Base-by-base conservation (phyloP, 2,113 vertebrate species). In the Erinaceus europaeus region DNA sequence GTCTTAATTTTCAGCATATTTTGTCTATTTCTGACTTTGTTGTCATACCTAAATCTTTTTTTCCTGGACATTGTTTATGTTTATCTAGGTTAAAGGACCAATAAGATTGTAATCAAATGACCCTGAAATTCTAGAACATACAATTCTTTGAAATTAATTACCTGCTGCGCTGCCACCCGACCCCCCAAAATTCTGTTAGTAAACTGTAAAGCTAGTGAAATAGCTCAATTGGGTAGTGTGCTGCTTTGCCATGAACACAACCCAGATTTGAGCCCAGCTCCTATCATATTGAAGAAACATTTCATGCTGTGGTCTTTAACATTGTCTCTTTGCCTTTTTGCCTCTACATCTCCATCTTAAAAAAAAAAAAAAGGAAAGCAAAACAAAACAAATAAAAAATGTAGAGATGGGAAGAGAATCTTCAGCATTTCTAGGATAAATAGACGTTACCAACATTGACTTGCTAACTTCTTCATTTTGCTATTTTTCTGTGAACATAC, bases 1-100 rank as follows among this genome's bases (percentile, higher is more conserved):
- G 77, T 82, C 53, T 65, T 76, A 67, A 65, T 17, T 83, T 52
- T 38, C 52, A 40, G 44, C 78, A 71, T 85, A 14, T 91, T 73
- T 59, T 65, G 11, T 44, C 27, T 71, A 62, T 90, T 71, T 88
- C 38, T 4, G 72, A 42, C 42, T 38, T 72, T 84, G 87, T 21
- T 84, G 46, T 40, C 25, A 42, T 62, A 40, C 27, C 9, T 36
- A 67, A 61, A n/a, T 71, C 69, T 80, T 74, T 78, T 40, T 53
- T 68, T 78, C 27, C n/a, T 78, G 44, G 6, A 42, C n/a, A 48
- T 38, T 46, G 25, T 23, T 69, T 86, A 23, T 46, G 25, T 92
- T 89, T 73, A 17, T 77, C 53, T 84, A 72, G 27, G 10, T 77
- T 89, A 78, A 27, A 52, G 32, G 62, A 40, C 36, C 40, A 72